These are phyloP conservation scores for Eupithecia tripunctaria DNA, from an alignment of 2,888 invertebrate genomes.

Conservation along the genomic window DNA sequence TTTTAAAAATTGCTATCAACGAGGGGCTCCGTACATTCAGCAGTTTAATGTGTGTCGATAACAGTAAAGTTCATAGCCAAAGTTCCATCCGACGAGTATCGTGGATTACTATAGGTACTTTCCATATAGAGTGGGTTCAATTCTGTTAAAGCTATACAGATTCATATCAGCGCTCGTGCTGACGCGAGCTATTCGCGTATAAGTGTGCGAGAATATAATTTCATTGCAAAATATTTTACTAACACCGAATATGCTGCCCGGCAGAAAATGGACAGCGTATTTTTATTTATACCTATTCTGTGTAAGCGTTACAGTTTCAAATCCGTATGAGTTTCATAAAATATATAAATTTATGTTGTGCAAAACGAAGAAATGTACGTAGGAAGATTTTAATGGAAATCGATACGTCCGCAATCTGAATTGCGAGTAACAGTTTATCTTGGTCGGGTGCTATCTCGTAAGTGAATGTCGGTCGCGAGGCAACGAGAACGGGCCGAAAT, in stretches of 20 bases:
- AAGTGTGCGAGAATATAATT: conserved; percentile 51
- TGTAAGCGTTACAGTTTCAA: background rate
- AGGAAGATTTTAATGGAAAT: conserved; percentile 15
- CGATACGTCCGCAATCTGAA: conserved; percentile 31
- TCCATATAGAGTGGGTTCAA: conserved; percentile 73
- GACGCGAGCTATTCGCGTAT: conserved; percentile 52
- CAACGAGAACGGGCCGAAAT: conserved; percentile 55
- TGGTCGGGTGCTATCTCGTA: conserved; percentile 49
- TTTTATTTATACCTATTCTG: background rate
- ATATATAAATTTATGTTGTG: background rate
- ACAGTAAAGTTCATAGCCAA: conserved; percentile 82
- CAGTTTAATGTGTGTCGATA: conserved; percentile 77
- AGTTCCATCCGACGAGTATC: conserved; percentile 72
- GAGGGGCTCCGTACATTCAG: conserved; percentile 69
- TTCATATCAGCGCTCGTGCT: conserved; percentile 64
- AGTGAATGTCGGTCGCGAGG: conserved; percentile 42
- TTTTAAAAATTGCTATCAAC: conserved; percentile 77
- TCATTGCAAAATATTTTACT: conserved; percentile 46
- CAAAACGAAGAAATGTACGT: background rate
- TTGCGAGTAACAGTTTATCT: conserved; percentile 39
- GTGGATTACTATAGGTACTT: conserved; percentile 70
- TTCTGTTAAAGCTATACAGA: conserved; percentile 72
- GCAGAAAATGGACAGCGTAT: conserved; percentile 10
- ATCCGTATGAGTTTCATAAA: conserved; percentile 4
- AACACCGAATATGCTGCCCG: conserved; percentile 35